Conservation (phyloP, 1,140 invertebrate species). For the Sogatella furcifera region DNA sequence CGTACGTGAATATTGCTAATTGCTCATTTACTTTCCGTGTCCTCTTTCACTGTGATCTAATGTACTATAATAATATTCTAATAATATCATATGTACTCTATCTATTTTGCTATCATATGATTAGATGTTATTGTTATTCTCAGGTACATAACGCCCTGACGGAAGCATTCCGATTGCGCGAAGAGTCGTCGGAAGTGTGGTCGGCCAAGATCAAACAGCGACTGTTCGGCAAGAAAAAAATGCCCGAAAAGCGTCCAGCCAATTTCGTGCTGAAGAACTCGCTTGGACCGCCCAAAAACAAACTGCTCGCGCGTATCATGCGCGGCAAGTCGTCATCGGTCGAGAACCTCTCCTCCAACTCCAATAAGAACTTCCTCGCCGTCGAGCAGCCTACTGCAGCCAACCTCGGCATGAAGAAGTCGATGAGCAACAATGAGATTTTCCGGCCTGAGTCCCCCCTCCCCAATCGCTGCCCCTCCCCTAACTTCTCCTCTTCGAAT, state of each 20-base stretch:
- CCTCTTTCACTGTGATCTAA: too few relatives aligned
- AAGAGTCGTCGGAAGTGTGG: constrained; percentile 5
- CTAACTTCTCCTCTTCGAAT: neutral
- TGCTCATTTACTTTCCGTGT: too few relatives aligned
- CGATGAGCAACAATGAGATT: constrained; percentile 12
- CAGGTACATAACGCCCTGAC: constrained; percentile 14
- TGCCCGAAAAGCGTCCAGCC: neutral
- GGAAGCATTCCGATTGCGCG: constrained; percentile 15
- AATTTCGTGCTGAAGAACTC: neutral
- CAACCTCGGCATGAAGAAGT: constrained; percentile 1
- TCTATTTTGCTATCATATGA: too few relatives aligned
- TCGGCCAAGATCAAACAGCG: constrained; percentile 13
- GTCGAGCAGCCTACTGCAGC: neutral
- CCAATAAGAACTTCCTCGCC: neutral
- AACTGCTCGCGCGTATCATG: constrained; percentile 15
- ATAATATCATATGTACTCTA: too few relatives aligned
- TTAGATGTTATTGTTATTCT: constrained; percentile 23
- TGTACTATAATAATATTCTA: too few relatives aligned
- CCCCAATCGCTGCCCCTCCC: too few relatives aligned
- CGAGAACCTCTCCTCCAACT: constrained; percentile 11
- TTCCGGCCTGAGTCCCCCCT: neutral
- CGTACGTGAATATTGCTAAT: too few relatives aligned
- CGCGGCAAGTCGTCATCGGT: constrained; percentile 18
- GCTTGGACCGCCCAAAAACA: constrained; percentile 11
- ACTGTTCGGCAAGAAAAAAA: constrained; percentile 16